Conservation (phyloP, 2,888 invertebrate genomes). For the Leptopterna dolabrata region DNA sequence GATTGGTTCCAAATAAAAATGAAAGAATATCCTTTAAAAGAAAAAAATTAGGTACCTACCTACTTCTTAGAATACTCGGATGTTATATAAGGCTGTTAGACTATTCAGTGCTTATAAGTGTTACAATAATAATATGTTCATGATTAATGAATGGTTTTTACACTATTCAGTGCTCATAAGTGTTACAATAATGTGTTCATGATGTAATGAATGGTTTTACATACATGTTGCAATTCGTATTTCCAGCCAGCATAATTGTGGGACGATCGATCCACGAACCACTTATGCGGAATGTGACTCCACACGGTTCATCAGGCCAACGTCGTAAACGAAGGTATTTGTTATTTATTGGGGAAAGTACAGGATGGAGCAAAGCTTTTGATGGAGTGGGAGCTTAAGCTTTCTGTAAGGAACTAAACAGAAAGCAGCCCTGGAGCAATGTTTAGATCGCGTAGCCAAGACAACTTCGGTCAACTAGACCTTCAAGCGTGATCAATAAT, state of each 20-base stretch:
- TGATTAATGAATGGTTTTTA: too few relatives aligned
- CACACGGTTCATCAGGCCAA: neutral
- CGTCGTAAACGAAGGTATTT: neutral
- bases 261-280: neutral
- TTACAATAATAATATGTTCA: too few relatives aligned
- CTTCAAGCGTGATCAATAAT: constrained; percentile 47
- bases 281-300: neutral
- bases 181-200: too few relatives aligned
- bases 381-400: neutral
- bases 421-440: neutral
- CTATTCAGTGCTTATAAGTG: too few relatives aligned
- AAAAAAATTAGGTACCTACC: too few relatives aligned
- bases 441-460: constrained; percentile 48
- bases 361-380: neutral
- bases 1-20: too few relatives aligned
- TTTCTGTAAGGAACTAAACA: neutral
- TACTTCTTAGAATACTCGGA: too few relatives aligned
- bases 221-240: neutral
- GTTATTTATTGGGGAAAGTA: neutral
- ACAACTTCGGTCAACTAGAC: constrained; percentile 43
- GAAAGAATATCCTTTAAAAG: too few relatives aligned
- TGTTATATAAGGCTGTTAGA: too few relatives aligned
- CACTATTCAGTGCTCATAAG: too few relatives aligned
- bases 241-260: neutral
- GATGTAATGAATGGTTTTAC: neutral